Conservation (phyloP, 2,113 vertebrate species). For the Heptranchias perlo region DNA sequence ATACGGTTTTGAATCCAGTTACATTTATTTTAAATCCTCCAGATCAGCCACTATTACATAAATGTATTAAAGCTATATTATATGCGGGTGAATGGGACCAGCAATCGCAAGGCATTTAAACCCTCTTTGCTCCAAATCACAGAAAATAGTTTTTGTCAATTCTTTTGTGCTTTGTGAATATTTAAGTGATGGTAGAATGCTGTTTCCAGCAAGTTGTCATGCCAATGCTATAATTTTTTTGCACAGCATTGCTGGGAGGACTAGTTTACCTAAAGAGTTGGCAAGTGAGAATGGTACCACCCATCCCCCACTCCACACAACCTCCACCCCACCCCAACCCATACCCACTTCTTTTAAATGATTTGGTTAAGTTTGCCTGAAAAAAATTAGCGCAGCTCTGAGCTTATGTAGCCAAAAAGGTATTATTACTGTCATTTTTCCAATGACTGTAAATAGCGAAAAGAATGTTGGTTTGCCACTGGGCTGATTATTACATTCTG, state of each 20-base stretch:
- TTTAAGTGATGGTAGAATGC: background rate
- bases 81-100: background rate
- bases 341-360: background rate
- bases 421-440: background rate
- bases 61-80: background rate
- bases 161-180: background rate
- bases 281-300: background rate
- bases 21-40: background rate
- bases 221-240: background rate
- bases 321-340: background rate
- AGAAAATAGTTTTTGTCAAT: background rate
- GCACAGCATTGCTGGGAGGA: background rate
- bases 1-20: background rate
- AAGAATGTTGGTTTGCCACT: background rate
- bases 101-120: background rate
- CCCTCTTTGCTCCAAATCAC: background rate
- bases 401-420: background rate
- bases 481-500: background rate
- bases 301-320: background rate
- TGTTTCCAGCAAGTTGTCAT: background rate
- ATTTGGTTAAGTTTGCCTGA: background rate
- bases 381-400: background rate
- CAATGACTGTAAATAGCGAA: background rate
- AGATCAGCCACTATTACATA: background rate
- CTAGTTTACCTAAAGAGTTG: background rate